Base-by-base conservation (phyloP, 2,888 invertebrate genomes). In the Stegophylla sp. region DNA sequence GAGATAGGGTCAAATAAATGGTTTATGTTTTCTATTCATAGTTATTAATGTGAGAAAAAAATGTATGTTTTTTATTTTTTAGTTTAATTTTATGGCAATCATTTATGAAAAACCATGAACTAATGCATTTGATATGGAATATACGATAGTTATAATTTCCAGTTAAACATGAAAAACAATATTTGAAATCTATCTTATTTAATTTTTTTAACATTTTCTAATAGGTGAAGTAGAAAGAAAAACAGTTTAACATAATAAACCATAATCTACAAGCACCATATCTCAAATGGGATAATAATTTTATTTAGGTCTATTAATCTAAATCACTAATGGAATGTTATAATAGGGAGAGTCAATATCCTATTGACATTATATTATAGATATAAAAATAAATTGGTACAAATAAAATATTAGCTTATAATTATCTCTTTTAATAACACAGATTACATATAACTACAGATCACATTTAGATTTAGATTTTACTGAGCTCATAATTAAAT, bases 201-300 rank as follows among this genome's bases (percentile, higher is more conserved):
- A 12, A 17, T 45, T 3, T 73, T 41, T 64, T 64, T 41, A 64
- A 64, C 26, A 34, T 17, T 51, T 56, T 56, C 3, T 20, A 3
- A 64, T 41, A 20, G 20, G 26, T 41, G 3, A n/a, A n/a, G n/a
- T 10, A 10, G 34, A 20, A 48, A 34, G 10, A 63, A 61, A 74
- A 63, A 74, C 10, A 61, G 20, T 34, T 48, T 63, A 63, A 17
- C 63, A 63, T 63, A 15, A 61, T 61, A 61, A 74, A 74, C 48
- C 48, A 26, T 4, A n/a, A 53, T n/a, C 15, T 63, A 64, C 13
- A 75, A 75, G 75, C 75, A 75, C 75, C 75, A 64, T 34, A 41
- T 64, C 26, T 51, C 51, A 13, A 75, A 53, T 43, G 51, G 7
- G 26, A 75, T 64, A 74, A 3, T 75, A 53, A 41, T 75, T 66